Evolutionary conservation across 1,140 invertebrate species (phyloP).

Genomic region (roundworm (Caenorhabditis elegans)): DNA sequence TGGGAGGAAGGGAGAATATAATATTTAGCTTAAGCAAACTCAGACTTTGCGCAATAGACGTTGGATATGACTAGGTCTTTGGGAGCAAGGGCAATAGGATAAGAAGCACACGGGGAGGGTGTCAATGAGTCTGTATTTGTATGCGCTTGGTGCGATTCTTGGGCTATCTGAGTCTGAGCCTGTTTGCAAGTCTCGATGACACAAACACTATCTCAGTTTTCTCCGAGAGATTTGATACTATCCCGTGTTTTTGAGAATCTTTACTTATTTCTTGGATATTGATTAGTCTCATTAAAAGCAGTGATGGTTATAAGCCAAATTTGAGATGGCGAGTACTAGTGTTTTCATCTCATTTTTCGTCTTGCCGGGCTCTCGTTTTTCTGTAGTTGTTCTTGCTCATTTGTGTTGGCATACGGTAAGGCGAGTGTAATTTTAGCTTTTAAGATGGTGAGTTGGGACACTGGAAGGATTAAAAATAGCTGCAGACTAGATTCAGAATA

Average conservation of each 20-base stretch:
- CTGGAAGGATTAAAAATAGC: too few relatives aligned
- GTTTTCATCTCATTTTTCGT: background rate
- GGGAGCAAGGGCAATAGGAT: background rate
- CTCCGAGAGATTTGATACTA: constrained; percentile 10
- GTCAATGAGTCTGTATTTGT: constrained; percentile 32
- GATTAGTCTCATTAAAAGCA: constrained; percentile 30
- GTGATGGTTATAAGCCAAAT: constrained; percentile 26
- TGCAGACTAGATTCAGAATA: too few relatives aligned
- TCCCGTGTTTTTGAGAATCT: background rate
- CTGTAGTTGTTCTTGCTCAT: background rate
- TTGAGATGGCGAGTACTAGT: background rate
- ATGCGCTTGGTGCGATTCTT: background rate
- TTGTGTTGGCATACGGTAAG: background rate
- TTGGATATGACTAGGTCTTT: background rate
- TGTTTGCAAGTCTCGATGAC: background rate
- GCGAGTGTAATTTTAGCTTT: background rate
- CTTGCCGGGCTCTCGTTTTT: background rate
- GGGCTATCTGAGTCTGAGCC: constrained; percentile 18
- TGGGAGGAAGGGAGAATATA: background rate
- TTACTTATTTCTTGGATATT: background rate
- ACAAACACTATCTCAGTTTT: background rate
- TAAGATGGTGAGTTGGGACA: background rate
- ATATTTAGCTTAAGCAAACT: constrained; percentile 33
- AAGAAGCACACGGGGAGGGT: background rate
- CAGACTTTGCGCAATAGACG: constrained; percentile 6